Percentiles rank a stretch among this genome's conserved stretches.
Conservation (phyloP, 2,113 vertebrate species). For the Drymodes brunneopygia region DNA sequence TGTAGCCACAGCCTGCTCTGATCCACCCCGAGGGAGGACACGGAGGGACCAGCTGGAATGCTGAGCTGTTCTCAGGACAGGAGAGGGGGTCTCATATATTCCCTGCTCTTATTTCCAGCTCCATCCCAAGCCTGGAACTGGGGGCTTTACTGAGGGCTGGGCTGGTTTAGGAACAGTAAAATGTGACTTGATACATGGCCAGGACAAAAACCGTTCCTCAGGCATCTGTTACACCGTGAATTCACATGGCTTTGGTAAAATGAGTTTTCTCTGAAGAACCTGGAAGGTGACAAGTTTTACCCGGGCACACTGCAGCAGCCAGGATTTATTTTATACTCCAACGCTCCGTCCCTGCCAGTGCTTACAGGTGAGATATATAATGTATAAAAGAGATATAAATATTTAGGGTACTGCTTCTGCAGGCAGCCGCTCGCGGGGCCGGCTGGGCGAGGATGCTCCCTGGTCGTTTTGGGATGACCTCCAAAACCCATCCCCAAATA, state of each 20-base stretch:
- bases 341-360: too few species aligned
- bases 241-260: neutral
- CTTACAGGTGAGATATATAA: too few species aligned
- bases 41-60: fast-evolving
- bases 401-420: neutral
- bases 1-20: fast-evolving
- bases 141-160: neutral
- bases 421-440: fast-evolving
- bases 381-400: neutral
- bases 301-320: fast-evolving
- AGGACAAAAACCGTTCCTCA: neutral
- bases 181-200: fast-evolving
- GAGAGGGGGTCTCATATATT: fast-evolving
- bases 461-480: neutral
- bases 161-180: neutral
- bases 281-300: neutral
- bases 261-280: neutral
- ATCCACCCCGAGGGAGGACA: neutral
- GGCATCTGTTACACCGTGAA: neutral
- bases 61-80: neutral
- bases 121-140: neutral
- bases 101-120: neutral
- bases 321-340: neutral
- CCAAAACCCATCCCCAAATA: neutral
- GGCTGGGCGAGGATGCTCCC: neutral